A percentile compares a stretch with the other conserved stretches of the same genome.
phyloP scores from a whole-genome alignment of 1,140 invertebrate species.

The Anastrepha ludens region DNA sequence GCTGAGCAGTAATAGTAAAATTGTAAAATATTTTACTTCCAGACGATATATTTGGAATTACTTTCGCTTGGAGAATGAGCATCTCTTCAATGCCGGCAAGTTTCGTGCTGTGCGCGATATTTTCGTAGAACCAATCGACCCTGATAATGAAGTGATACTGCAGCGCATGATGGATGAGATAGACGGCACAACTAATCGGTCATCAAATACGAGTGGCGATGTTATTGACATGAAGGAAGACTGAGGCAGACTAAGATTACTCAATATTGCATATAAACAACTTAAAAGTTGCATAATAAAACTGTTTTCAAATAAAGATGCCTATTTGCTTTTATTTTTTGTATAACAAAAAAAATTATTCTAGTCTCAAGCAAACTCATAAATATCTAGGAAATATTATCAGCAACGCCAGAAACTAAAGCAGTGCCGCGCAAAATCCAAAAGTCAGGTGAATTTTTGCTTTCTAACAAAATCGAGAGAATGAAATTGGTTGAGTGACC shows the following conservation, averaged over 20 bases:
- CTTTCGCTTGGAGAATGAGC: conserved; percentile 98
- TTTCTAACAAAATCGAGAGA: conserved; percentile 83
- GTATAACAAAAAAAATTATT: not conserved
- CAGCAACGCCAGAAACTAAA: conserved; percentile 84
- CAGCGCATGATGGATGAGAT: conserved; percentile 95
- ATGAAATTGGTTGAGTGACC: conserved; percentile 94
- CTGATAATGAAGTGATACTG: conserved; percentile 85
- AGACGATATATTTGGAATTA: conserved; percentile 72
- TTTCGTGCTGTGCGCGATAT: conserved; percentile 98
- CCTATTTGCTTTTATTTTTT: too few species aligned
- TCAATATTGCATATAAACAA: not conserved
- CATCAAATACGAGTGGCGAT: conserved; percentile 60
- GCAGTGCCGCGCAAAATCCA: conserved; percentile 93
- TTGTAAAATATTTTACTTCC: not conserved
- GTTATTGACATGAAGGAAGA: conserved; percentile 41
- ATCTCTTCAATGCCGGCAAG: conserved; percentile 99
- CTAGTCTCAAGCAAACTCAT: not conserved
- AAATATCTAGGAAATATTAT: conserved; percentile 72
- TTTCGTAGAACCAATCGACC: conserved; percentile 94
- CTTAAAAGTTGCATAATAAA: not conserved
- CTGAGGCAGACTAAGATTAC: not conserved
- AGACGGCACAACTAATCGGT: conserved; percentile 86
- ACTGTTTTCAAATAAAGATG: too few species aligned
- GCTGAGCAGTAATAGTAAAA: not conserved
- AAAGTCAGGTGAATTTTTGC: conserved; percentile 79